Percentiles rank a stretch among this genome's conserved stretches.
Evolutionary conservation across 1,140 invertebrate genomes (phyloP).

Genomic region (Heliconius hermathena): DNA sequence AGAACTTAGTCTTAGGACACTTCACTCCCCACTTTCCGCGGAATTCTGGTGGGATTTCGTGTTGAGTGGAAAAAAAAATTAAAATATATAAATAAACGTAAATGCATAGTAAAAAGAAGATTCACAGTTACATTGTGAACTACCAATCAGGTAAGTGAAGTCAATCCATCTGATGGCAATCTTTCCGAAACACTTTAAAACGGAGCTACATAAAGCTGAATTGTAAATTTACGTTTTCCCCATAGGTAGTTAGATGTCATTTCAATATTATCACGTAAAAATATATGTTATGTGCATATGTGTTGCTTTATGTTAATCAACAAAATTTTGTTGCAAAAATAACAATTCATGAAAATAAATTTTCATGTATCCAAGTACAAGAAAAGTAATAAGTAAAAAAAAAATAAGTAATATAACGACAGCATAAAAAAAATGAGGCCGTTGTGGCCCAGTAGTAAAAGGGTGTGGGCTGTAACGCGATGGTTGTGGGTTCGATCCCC

Average conservation of each 20-base stretch:
- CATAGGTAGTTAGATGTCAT: background rate
- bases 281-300: background rate
- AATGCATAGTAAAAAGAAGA: background rate
- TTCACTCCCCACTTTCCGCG: too few species aligned
- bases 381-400: too few species aligned
- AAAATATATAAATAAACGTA: background rate
- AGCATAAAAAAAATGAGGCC: too few species aligned
- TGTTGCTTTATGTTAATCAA: background rate
- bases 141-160: conserved; percentile 22
- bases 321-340: too few species aligned
- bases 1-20: too few species aligned
- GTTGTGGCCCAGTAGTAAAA: too few species aligned
- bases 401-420: too few species aligned
- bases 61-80: background rate
- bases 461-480: too few species aligned
- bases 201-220: conserved; percentile 11
- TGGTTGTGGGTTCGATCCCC: too few species aligned
- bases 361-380: too few species aligned
- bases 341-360: too few species aligned
- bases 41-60: too few species aligned
- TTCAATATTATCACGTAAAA: background rate
- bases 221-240: background rate
- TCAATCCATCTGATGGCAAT: conserved; percentile 25
- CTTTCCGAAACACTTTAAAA: conserved; percentile 23
- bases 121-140: background rate